Base-by-base conservation (phyloP, 2,888 invertebrate genomes). In the Eupeodes luniger region DNA sequence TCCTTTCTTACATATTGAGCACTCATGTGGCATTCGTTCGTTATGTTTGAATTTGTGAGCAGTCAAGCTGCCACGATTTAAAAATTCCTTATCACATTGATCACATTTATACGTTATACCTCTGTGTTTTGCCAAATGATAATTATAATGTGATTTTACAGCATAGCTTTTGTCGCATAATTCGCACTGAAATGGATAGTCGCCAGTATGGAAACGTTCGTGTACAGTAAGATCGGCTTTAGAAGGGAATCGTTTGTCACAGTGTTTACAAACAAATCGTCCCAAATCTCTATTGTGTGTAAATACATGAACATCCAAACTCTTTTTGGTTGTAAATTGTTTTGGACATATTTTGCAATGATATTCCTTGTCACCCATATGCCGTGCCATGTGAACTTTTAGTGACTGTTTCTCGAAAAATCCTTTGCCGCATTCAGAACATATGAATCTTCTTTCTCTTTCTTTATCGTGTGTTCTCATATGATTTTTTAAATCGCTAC, bases 121-220 rank as follows among this genome's bases (percentile, higher is more conserved):
- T 66, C 67, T 83, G 14, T 89, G 89, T n/a, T 87, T 89, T 47
- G 74, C 89, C 76, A 89, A 40, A 67, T 89, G 89, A 57, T 89
- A 89, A 72, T 81, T 89, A 47, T 70, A 89, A 59, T 89, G 89
- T 4, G 87, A 87, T 51, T 89, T 89, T 0, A 89, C 89, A 27
- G 89, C 89, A 59, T 81, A 89, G 10, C 87, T 78, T 47, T 87
- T 89, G 2, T 81, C 67, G 19, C 89, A 89, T 11, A 69, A 27
- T 9, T 81, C 78, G 5, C 89, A 89, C 49, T 89, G 74, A 44
- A 70, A 89, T 2, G 89, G 89, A 70, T 81, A 89, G 49, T 87
- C 87, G 12, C 89, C 89, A 4, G 89, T 89, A n/a, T 89, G 89
- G 27, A 89, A 89, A n/a, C 89, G 87, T 69, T 82, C 83, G 19